These are phyloP conservation scores for Amblyornis subalaris DNA, from an alignment of 2,113 vertebrate species.

Conservation along the genomic window DNA sequence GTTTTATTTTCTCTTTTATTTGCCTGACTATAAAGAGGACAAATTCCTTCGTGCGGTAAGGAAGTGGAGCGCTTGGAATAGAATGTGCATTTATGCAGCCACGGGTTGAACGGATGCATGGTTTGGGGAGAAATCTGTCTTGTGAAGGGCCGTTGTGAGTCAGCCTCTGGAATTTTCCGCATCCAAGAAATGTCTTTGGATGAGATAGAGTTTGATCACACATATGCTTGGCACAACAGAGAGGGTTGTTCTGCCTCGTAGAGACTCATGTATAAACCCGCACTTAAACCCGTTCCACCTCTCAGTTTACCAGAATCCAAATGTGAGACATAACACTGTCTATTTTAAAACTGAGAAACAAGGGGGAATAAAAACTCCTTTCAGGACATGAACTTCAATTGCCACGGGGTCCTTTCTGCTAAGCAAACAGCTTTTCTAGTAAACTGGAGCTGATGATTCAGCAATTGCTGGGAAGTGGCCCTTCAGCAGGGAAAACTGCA, in stretches of 20 bases:
- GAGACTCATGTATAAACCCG: not conserved
- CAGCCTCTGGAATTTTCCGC: not conserved
- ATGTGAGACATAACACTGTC: not conserved
- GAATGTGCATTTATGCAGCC: not conserved
- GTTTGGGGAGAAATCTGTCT: not conserved
- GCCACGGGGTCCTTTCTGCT: not conserved
- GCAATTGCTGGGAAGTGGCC: not conserved
- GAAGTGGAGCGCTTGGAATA: not conserved
- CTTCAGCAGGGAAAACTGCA: not conserved
- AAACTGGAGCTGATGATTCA: slow-evolving; percentile 29
- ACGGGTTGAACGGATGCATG: not conserved
- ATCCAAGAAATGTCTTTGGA: not conserved
- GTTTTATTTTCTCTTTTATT: not conserved
- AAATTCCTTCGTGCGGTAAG: not conserved
- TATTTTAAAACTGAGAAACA: not conserved
- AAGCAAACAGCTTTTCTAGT: slow-evolving; percentile 19
- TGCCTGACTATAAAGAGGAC: not conserved
- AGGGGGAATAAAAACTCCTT: slow-evolving; percentile 2
- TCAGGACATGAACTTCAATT: slow-evolving; percentile 23
- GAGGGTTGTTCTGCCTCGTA: not conserved
- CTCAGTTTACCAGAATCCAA: not conserved
- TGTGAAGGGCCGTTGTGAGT: not conserved
- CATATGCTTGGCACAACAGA: not conserved
- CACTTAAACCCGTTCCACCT: not conserved
- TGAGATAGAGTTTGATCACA: not conserved